Conservation (phyloP, 2,113 vertebrate species). For the Platysteira castanea region DNA sequence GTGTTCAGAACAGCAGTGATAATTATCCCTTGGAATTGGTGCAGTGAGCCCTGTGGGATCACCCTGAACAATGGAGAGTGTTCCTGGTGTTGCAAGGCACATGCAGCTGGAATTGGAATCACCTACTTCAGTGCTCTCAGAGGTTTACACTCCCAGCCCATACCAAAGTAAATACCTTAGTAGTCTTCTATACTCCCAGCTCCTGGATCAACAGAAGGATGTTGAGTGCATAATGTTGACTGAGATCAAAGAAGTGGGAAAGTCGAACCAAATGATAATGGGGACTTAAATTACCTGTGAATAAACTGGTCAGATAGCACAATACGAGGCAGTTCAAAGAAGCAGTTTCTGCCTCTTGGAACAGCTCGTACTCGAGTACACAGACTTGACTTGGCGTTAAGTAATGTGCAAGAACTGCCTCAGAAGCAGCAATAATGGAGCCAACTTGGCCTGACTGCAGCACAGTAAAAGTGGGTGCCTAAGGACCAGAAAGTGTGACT, state of each 20-base stretch:
- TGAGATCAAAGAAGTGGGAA: constrained; percentile 59
- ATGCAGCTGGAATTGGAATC: neutral
- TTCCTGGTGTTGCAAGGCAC: neutral
- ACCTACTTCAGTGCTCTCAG: neutral
- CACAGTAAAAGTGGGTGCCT: neutral
- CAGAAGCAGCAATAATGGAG: neutral
- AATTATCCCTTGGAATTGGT: neutral
- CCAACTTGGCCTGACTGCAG: neutral
- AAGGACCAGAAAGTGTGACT: neutral
- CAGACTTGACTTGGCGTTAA: neutral
- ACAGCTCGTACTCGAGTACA: constrained; percentile 20
- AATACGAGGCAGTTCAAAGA: constrained; percentile 21
- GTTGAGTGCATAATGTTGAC: constrained; percentile 45
- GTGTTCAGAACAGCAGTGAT: neutral
- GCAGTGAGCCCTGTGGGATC: rapidly evolving
- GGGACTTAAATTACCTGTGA: constrained; percentile 44
- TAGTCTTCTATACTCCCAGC: neutral
- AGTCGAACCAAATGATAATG: constrained; percentile 42
- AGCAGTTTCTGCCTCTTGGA: constrained; percentile 32
- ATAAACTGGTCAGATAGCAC: constrained; percentile 48
- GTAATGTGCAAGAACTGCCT: neutral
- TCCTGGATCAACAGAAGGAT: constrained; percentile 35
- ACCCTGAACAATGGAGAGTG: neutral
- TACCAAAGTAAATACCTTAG: constrained; percentile 25
- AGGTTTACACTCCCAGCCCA: neutral